A percentile compares a stretch with the other conserved stretches of the same genome.
Conservation (phyloP, 2,888 invertebrate species). For the Caenorhabditis sp. region DNA sequence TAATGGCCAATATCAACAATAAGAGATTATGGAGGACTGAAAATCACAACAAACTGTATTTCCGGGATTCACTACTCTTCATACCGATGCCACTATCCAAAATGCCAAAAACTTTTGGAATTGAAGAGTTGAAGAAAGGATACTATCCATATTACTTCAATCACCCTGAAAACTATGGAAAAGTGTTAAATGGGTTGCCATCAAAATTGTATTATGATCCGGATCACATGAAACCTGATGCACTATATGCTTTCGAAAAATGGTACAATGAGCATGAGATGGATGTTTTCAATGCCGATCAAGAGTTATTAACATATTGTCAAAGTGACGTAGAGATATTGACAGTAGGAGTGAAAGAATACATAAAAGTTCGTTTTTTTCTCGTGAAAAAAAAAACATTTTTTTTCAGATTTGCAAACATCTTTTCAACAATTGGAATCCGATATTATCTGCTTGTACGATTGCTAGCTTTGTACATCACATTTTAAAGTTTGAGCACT, state of each 20-base stretch:
- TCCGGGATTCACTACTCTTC: background rate
- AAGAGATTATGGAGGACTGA: background rate
- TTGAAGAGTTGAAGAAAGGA: background rate
- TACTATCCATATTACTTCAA: slow-evolving; percentile 16
- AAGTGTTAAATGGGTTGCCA: background rate
- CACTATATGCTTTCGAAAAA: background rate
- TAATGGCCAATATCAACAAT: background rate
- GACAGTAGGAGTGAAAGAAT: background rate
- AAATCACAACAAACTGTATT: background rate
- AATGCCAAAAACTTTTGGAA: slow-evolving; percentile 22
- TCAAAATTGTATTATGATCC: slow-evolving; percentile 2
- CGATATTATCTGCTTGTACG: background rate
- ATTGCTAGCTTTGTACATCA: slow-evolving; percentile 13
- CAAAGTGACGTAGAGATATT: slow-evolving; percentile 13
- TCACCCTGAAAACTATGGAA: slow-evolving; percentile 5
- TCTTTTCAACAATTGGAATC: slow-evolving; percentile 20
- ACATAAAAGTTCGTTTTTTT: slow-evolving; percentile 11
- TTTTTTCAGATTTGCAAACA: slow-evolving; percentile 13
- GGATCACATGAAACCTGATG: background rate
- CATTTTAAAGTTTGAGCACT: slow-evolving; percentile 11
- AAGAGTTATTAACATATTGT: slow-evolving; percentile 10
- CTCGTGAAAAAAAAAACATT: background rate
- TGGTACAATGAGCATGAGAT: background rate
- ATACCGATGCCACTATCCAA: slow-evolving; percentile 8
- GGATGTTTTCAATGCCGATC: background rate